A percentile compares a stretch with the other conserved stretches of the same genome.
Evolutionary conservation across 1,140 invertebrate species (phyloP).

Genomic region (Aporrectodea caliginosa): DNA sequence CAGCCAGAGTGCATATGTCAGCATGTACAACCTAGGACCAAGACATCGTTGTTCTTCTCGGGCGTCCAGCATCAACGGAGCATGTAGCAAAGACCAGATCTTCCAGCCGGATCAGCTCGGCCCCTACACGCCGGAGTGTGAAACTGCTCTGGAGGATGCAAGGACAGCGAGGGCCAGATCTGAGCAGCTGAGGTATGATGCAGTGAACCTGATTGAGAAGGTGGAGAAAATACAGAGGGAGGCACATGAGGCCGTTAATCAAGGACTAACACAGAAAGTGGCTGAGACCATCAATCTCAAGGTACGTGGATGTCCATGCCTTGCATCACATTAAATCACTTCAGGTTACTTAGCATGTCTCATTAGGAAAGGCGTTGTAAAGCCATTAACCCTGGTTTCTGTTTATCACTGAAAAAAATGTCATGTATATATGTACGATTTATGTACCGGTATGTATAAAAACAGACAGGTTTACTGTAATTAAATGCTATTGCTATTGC

Average conservation of each 20-base stretch:
- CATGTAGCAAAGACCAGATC: neutral
- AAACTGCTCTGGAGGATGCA: constrained; percentile 47
- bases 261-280: constrained; percentile 50
- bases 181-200: constrained; percentile 43
- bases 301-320: constrained; percentile 37
- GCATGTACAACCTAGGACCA: neutral
- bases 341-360: too few relatives aligned
- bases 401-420: too few relatives aligned
- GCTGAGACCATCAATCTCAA: constrained; percentile 51
- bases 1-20: constrained; percentile 24
- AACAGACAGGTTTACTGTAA: too few relatives aligned
- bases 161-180: constrained; percentile 42
- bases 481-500: too few relatives aligned
- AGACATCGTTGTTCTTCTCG: neutral
- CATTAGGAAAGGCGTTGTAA: too few relatives aligned
- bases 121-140: constrained; percentile 51
- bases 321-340: neutral
- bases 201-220: constrained; percentile 44
- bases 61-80: neutral
- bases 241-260: constrained; percentile 52
- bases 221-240: constrained; percentile 47
- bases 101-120: constrained; percentile 46
- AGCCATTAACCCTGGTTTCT: too few relatives aligned
- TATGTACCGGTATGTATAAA: too few relatives aligned
- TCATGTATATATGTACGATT: too few relatives aligned